Evolutionary conservation across 2,888 invertebrate species (phyloP).

Genomic region (Girardia tigrina): DNA sequence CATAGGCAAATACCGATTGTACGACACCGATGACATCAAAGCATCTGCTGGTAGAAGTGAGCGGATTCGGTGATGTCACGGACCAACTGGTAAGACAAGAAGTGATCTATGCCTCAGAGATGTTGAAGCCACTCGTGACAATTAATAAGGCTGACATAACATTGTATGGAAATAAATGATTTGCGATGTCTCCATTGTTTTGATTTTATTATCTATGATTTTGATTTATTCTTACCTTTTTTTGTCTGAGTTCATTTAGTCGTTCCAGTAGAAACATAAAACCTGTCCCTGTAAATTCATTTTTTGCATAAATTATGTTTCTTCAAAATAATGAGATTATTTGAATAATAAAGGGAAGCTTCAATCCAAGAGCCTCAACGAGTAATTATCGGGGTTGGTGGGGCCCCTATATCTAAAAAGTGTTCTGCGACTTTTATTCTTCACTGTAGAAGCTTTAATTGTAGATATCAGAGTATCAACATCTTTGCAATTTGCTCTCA

Average conservation of each 20-base stretch:
- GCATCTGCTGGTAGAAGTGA: slow-evolving; percentile 4
- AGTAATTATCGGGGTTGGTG: too few species aligned
- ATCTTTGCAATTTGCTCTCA: too few species aligned
- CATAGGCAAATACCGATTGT: background rate
- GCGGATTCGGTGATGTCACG: background rate
- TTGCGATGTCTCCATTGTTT: too few species aligned
- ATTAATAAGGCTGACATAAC: background rate
- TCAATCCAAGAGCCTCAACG: too few species aligned
- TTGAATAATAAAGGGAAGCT: too few species aligned
- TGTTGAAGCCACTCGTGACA: background rate
- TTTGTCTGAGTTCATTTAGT: background rate
- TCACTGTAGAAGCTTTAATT: too few species aligned
- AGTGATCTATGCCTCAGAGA: background rate
- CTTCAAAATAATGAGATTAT: too few species aligned
- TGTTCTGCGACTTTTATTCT: too few species aligned
- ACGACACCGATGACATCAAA: background rate
- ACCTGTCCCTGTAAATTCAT: background rate
- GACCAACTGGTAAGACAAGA: background rate
- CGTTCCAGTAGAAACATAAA: background rate
- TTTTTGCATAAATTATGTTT: too few species aligned
- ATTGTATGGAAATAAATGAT: slow-evolving; percentile 10
- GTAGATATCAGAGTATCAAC: too few species aligned
- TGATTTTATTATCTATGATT: too few species aligned
- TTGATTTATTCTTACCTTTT: background rate
- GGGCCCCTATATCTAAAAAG: too few species aligned